A percentile compares a stretch with the other conserved stretches of the same genome.
These are phyloP conservation scores for Campoplex nolae DNA, from an alignment of 2,888 invertebrate species.

Conservation along the genomic window DNA sequence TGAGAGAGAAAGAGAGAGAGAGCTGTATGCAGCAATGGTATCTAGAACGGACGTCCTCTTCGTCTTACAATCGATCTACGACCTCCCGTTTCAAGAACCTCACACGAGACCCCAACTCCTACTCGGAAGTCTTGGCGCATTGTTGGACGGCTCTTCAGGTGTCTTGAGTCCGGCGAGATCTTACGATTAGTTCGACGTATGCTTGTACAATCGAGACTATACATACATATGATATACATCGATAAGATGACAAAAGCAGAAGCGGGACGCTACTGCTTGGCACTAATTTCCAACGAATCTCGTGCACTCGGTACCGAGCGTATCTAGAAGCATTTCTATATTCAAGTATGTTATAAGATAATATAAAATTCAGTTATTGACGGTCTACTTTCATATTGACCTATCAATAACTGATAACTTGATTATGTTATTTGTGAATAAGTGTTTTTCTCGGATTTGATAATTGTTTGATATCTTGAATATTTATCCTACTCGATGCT, in stretches of 20 bases:
- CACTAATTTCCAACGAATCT: slow-evolving; percentile 37
- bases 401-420: slow-evolving; percentile 10
- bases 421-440: slow-evolving; percentile 43
- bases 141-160: slow-evolving; percentile 60
- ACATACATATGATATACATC: slow-evolving; percentile 8
- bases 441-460: slow-evolving; percentile 38
- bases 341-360: neutral
- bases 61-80: slow-evolving; percentile 58
- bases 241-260: slow-evolving; percentile 45
- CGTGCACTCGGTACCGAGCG: slow-evolving; percentile 19
- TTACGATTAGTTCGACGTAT: slow-evolving; percentile 60
- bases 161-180: slow-evolving; percentile 61
- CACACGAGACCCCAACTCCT: slow-evolving; percentile 35
- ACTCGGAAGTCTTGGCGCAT: slow-evolving; percentile 49
- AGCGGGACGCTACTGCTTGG: slow-evolving; percentile 24
- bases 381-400: slow-evolving; percentile 27
- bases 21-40: slow-evolving; percentile 24
- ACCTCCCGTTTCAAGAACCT: slow-evolving; percentile 56
- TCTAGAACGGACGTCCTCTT: slow-evolving; percentile 37
- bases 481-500: slow-evolving; percentile 5
- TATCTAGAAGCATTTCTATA: neutral
- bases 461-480: slow-evolving; percentile 46
- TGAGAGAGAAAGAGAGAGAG: neutral
- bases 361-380: slow-evolving; percentile 28
- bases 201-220: slow-evolving; percentile 38